Base-by-base conservation (phyloP, 2,797 vertebrate species). In the Eidolon dupreanum region DNA sequence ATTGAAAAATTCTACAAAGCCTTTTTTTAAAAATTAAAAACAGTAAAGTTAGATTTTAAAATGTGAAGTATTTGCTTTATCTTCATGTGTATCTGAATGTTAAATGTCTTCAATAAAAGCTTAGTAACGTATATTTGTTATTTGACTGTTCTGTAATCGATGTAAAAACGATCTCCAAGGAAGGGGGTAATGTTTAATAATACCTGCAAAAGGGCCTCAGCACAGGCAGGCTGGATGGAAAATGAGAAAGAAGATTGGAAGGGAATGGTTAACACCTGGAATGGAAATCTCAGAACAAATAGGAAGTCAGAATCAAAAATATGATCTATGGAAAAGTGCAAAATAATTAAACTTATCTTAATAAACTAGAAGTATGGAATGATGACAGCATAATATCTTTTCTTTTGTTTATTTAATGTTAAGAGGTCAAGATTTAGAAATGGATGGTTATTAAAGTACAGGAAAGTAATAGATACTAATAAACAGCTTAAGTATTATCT, bases 1-100 rank as follows among this genome's bases (percentile, higher is more conserved):
- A 75, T 8, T 43, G 43, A 85, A 26, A 71, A 19, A 49, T 19
- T 78, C 88, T 13, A 55, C 74, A n/a, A 31, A 81, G 24, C 4
- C 90, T 94, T 88, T 83, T 55, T 53, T 85, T 88, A 84, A 68
- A 49, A 49, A 49, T 49, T 63, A 93, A 85, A 84, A 81, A 88
- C 49, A 61, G 43, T 70, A 89, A 87, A 92, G 51, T 71, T 49
- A 75, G 49, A 57, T 77, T 75, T 68, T 38, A 82, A 94, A 79
- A 86, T 36, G 1, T 46, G 28, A 70, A 88, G 81, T 15, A 17
- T 49, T 43, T 63, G 16, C 12, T 81, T 77, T 46, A 63, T 68
- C 53, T 88, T 28, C 16, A 2, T 41, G 2, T 57, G 31, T 55
- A 22, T 88, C 33, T 71, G 33, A 84, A 46, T 81, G n/a, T 55